Percentiles rank a stretch among this genome's conserved stretches.
phyloP scores from a whole-genome alignment of 2,113 vertebrate species.

The Microcebus griseorufus region DNA sequence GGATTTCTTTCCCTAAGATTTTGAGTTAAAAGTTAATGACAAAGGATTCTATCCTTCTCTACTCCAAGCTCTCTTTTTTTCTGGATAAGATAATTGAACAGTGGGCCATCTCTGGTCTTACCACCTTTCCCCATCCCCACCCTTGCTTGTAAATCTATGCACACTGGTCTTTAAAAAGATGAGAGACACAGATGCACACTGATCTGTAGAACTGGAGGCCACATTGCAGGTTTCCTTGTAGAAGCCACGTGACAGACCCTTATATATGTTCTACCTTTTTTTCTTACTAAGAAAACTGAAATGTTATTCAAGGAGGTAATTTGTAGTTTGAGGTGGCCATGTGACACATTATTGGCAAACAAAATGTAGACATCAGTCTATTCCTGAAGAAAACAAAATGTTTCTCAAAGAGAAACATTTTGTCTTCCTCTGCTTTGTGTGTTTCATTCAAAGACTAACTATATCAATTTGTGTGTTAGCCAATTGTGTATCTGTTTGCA shows the following conservation, averaged over 20 bases:
- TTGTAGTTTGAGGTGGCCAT: background rate
- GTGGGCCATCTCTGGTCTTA: background rate
- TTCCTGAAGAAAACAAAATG: background rate
- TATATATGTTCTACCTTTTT: background rate
- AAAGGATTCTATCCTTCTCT: background rate
- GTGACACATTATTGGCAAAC: background rate
- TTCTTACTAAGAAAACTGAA: background rate
- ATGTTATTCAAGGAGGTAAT: background rate
- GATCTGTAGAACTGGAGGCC: background rate
- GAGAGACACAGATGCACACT: background rate
- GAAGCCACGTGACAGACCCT: background rate
- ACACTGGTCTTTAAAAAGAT: background rate
- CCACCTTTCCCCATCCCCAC: background rate
- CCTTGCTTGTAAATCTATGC: background rate
- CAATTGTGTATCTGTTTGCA: background rate
- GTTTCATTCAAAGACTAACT: background rate
- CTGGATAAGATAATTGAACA: background rate
- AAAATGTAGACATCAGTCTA: background rate
- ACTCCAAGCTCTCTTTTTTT: background rate
- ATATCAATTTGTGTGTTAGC: background rate
- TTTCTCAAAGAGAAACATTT: background rate
- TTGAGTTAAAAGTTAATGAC: background rate
- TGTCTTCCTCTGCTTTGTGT: background rate
- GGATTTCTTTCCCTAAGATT: background rate
- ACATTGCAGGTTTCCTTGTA: background rate